Base-by-base conservation (phyloP, 2,113 vertebrate species). In the Bubo scandiacus region DNA sequence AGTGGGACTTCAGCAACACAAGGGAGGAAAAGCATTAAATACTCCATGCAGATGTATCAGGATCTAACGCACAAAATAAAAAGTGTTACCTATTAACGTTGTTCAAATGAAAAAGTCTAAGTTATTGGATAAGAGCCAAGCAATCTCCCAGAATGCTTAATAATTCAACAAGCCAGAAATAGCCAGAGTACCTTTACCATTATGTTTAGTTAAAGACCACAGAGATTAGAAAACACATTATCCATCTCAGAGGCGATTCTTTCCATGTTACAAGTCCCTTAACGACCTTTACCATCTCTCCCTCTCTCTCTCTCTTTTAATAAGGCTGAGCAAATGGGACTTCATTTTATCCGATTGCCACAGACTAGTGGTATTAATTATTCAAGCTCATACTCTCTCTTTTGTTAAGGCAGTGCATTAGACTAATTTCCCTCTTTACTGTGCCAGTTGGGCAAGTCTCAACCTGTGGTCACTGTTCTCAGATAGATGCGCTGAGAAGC, bases 311-410 rank as follows among this genome's bases (percentile, higher is more conserved):
- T 96, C 97, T 97, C 98, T 98, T 98, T 98, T 98, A 98, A 98
- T 98, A 98, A 98, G 98, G 98, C 97, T 98, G 97, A 98, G 97
- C 98, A 98, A 98, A 98, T 98, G 98, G 98, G 98, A 98, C 97
- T 98, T 98, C 97, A 98, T 98, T 98, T 98, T 92, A 97, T 95
- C 97, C 96, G 90, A 96, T 49, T 98, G 98, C 98, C 97, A 97
- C 96, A 97, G 98, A 97, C 97, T 96, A 92, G 96, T 42, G 87
- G 85, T 86, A 98, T 98, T 97, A 98, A 98, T 98, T 98, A 98
- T 98, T 98, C 97, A 98, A 98, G 97, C 95, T 90, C 92, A 45
- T 86, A 74, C 88, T 95, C 97, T 97, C 97, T 84, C 97, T 94
- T 97, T 98, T 97, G 97, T 98, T 98, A 97, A 98, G 95, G 83